Evolutionary conservation across 2,113 vertebrate species (phyloP).

Genomic region (Labeo catla): DNA sequence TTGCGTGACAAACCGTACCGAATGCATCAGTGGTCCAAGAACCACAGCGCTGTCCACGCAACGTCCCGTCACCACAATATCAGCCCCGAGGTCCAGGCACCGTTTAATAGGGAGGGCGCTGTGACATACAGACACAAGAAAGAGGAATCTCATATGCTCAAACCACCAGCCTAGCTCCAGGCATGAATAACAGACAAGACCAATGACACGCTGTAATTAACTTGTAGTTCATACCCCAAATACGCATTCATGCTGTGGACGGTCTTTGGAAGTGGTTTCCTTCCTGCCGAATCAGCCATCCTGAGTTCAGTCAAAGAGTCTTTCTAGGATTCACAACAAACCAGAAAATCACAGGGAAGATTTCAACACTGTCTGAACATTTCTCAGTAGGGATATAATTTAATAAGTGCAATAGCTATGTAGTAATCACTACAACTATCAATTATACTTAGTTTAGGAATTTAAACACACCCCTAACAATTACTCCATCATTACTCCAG

Average conservation of each 20-base stretch:
- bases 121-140: conserved; percentile 3
- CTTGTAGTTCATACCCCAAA: conserved; percentile 75
- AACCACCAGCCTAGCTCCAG: conserved; percentile 11
- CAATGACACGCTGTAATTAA: background rate
- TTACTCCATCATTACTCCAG: background rate
- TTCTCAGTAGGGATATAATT: background rate
- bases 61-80: conserved; percentile 83
- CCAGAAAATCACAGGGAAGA: background rate
- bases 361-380: background rate
- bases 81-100: conserved; percentile 84
- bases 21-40: conserved; percentile 86
- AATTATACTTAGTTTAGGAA: background rate
- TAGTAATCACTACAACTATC: background rate
- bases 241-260: conserved; percentile 87
- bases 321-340: conserved; percentile 69
- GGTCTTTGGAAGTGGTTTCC: conserved; percentile 74
- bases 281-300: conserved; percentile 68
- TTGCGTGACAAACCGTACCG: conserved; percentile 65
- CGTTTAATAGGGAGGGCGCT: conserved; percentile 83
- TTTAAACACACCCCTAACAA: background rate
- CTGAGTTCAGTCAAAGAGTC: conserved; percentile 71
- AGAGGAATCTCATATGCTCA: conserved; percentile 5
- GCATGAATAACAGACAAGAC: background rate
- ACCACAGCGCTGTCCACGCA: conserved; percentile 87
- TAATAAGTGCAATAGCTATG: background rate